These are phyloP conservation scores for Lithodes maja DNA, from an alignment of 2,888 invertebrate genomes.

Conservation along the genomic window DNA sequence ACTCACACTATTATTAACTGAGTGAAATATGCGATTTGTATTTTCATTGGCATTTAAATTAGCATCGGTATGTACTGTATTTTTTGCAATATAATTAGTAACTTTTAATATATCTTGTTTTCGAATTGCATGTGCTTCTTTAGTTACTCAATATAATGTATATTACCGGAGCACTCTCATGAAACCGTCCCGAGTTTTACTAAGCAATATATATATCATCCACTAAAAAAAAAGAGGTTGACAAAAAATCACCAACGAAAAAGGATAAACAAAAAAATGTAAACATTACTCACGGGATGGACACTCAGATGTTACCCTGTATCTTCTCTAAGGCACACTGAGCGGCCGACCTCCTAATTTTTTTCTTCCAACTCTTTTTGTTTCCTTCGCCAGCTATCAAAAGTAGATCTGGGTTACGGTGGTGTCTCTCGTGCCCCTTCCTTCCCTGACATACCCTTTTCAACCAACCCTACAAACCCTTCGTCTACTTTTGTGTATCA, in stretches of 20 bases:
- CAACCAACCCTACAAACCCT: conserved; percentile 12
- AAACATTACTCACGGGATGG: conserved; percentile 39
- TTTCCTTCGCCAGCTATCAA: conserved; percentile 38
- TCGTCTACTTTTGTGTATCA: not conserved
- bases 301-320: conserved; percentile 15
- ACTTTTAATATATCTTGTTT: too few relatives aligned
- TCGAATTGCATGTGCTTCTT: too few relatives aligned
- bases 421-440: conserved; percentile 8
- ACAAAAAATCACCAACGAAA: not conserved
- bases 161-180: too few relatives aligned
- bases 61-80: too few relatives aligned
- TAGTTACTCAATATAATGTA: too few relatives aligned
- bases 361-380: conserved; percentile 13
- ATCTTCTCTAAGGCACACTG: conserved; percentile 38
- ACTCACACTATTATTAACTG: too few relatives aligned
- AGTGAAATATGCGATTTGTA: too few relatives aligned
- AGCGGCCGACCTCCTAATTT: not conserved
- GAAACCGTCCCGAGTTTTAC: too few relatives aligned
- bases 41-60: too few relatives aligned
- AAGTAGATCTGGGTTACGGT: conserved; percentile 51
- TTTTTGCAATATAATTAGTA: too few relatives aligned
- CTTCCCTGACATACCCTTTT: conserved; percentile 19
- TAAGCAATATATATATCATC: not conserved
- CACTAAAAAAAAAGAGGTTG: conserved; percentile 9
- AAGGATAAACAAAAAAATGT: conserved; percentile 4